Evolutionary conservation across 2,888 invertebrate species (phyloP).

Genomic region (Iselma pallidipennis): DNA sequence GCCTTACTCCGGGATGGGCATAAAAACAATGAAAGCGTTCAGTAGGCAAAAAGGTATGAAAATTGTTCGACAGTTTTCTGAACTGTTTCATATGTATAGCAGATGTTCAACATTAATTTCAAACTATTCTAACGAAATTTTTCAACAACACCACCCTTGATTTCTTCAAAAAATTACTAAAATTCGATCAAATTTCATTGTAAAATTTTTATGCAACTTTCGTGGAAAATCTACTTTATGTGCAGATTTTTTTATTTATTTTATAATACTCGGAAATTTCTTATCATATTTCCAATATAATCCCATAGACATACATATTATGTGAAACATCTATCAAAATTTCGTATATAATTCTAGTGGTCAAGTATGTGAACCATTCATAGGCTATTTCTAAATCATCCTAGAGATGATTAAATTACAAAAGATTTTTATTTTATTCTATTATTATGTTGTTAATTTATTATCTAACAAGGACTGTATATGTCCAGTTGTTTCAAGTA

Average conservation of each 20-base stretch:
- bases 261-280: no score
- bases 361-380: not conserved
- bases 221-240: no score
- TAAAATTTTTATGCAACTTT: no score
- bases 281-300: no score
- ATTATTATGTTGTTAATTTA: conserved; percentile 11
- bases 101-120: conserved; percentile 17
- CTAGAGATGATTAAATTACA: conserved; percentile 35
- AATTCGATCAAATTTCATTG: no score
- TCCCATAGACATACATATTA: no score
- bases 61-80: conserved; percentile 17
- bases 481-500: conserved; percentile 18
- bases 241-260: no score
- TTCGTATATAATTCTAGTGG: no score
- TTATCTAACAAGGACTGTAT: conserved; percentile 5
- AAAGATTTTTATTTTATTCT: conserved; percentile 25
- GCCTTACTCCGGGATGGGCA: conserved; percentile 75
- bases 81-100: conserved; percentile 23
- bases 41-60: conserved; percentile 78
- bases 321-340: no score
- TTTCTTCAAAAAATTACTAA: no score
- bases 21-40: conserved; percentile 86
- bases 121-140: not conserved
- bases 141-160: not conserved
- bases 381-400: conserved; percentile 23